Conservation (phyloP, 2,797 vertebrate species). For the Dryobates pubescens region DNA sequence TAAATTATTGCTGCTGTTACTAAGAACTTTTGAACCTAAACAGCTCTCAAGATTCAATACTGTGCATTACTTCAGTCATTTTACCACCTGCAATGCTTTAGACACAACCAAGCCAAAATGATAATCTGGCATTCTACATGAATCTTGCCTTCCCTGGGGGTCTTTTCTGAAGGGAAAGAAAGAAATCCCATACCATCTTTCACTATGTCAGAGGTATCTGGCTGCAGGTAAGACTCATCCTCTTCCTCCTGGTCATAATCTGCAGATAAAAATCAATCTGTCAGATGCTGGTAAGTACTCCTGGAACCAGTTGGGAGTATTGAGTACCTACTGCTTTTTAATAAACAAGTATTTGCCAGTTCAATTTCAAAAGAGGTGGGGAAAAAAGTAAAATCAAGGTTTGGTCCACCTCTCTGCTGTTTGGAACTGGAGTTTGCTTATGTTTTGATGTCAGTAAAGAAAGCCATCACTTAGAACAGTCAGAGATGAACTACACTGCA, state of each 20-base stretch:
- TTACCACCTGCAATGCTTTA: neutral
- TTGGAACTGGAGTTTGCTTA: neutral
- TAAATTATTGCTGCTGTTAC: neutral
- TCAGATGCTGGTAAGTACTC: neutral
- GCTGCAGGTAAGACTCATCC: constrained; percentile 88
- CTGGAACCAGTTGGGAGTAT: neutral
- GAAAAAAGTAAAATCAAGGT: neutral
- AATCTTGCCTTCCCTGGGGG: neutral
- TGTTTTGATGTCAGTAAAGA: neutral
- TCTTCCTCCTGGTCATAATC: constrained; percentile 88
- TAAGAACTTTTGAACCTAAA: neutral
- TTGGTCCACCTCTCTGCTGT: neutral
- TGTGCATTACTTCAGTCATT: neutral
- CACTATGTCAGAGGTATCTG: constrained; percentile 78
- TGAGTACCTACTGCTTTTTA: neutral
- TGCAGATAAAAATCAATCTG: constrained; percentile 33
- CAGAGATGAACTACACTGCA: neutral
- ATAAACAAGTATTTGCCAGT: neutral
- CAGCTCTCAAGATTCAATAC: neutral
- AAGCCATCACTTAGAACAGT: neutral
- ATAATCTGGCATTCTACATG: neutral
- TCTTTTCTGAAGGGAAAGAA: neutral
- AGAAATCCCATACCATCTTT: constrained; percentile 70
- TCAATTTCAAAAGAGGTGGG: neutral
- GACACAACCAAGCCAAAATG: neutral